A percentile compares a stretch with the other conserved stretches of the same genome.
Evolutionary conservation across 2,113 vertebrate genomes (phyloP).

Genomic region (Colaptes auratus): DNA sequence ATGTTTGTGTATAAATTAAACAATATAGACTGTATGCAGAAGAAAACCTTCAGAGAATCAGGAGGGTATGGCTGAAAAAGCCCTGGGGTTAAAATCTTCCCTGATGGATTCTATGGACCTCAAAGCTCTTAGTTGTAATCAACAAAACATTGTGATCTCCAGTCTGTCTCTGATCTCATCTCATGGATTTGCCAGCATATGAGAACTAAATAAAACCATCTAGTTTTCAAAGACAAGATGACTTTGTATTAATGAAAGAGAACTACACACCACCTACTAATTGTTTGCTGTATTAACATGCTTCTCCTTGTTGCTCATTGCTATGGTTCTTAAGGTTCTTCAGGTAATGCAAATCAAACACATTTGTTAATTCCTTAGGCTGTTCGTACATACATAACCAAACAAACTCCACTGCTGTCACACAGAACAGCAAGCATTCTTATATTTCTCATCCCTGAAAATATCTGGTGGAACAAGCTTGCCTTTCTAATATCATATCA

Average conservation of each 20-base stretch:
- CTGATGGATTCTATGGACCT: not conserved
- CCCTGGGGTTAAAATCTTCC: not conserved
- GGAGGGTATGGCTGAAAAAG: not conserved
- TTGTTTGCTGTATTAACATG: not conserved
- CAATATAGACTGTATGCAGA: not conserved
- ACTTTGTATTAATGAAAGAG: not conserved
- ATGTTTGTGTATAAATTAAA: not conserved
- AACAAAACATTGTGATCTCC: not conserved
- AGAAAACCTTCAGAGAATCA: not conserved
- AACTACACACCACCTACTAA: not conserved
- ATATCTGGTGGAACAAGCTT: not conserved
- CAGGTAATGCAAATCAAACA: not conserved
- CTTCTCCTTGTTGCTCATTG: not conserved
- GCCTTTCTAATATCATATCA: not conserved
- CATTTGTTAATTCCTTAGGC: conserved; percentile 15
- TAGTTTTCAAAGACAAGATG: not conserved
- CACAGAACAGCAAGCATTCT: not conserved
- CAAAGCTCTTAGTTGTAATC: not conserved
- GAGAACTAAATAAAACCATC: not conserved
- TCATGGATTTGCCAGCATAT: not conserved
- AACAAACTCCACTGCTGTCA: not conserved
- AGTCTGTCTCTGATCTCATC: not conserved
- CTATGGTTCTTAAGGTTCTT: not conserved
- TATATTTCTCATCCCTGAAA: not conserved
- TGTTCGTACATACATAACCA: not conserved